Conservation (phyloP, 30 jellyfish, hydroid and myxozoan genomes). For the Calvadosia cruxmelitensis region DNA sequence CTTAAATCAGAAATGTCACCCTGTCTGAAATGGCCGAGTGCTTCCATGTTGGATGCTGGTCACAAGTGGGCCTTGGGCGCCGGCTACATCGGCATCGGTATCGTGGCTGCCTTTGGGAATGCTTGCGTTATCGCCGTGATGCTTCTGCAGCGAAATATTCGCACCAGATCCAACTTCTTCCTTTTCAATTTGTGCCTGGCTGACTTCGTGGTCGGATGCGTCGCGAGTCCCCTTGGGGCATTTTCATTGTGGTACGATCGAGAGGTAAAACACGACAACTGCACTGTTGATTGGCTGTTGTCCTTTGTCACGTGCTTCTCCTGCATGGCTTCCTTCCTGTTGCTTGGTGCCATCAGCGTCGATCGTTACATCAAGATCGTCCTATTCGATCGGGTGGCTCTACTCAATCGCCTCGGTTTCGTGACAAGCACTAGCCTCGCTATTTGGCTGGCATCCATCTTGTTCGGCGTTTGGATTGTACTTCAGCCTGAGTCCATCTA, state of each 20-base stretch:
- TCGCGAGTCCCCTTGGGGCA: constrained; percentile 19
- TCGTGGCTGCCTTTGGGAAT: constrained; percentile 12
- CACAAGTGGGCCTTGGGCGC: constrained; percentile 21
- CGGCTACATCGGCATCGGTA: constrained; percentile 9
- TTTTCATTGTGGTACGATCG: constrained; percentile 20
- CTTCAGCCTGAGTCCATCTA: background rate
- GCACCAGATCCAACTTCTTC: constrained; percentile 16
- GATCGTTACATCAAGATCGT: constrained; percentile 24
- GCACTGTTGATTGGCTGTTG: constrained; percentile 9
- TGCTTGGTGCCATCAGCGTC: constrained; percentile 6
- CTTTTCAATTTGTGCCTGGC: constrained; percentile 21
- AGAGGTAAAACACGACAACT: background rate
- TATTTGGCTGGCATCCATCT: constrained; percentile 8
- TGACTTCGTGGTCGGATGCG: constrained; percentile 13
- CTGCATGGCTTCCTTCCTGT: constrained; percentile 22
- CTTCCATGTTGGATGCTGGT: background rate
- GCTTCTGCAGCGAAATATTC: background rate
- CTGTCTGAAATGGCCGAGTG: constrained; percentile 24
- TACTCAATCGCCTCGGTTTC: background rate
- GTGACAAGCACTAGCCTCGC: background rate
- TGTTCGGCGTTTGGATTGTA: constrained; percentile 8
- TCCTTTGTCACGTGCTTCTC: constrained; percentile 14
- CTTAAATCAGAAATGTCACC: no score
- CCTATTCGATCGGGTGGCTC: background rate
- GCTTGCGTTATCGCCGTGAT: constrained; percentile 1